Evolutionary conservation across 35 echinoderm and acorn worm species (phyloP), one percentile per base, ranked within the genome.

Genomic region (Chiridota heheva): DNA sequence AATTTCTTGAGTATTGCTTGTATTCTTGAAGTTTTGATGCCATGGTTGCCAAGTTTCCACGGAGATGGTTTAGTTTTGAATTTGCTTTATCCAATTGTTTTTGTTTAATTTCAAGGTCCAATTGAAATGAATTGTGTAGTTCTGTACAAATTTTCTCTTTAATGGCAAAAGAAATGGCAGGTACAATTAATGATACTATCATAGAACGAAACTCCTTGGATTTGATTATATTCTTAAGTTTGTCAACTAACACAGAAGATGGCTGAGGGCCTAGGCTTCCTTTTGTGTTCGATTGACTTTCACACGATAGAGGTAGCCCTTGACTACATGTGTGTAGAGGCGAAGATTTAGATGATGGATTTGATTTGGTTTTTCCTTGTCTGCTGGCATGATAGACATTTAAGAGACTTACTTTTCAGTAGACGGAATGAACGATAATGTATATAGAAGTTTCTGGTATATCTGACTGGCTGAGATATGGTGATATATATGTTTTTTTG

Each of bases 71-170:
- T 67, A 63, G n/a, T 31, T 63, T 31, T 26, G 60, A 0, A 12
- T 63, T 31, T 26, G 60, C 60, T 63, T 2, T 67, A 67, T 67
- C 34, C 63, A 67, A 36, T 67, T 67, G 63, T 28, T 67, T 36
- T 36, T 67, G 63, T 36, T 67, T 29, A 35, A 35, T 67, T 6
- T 18, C 26, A 28, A 67, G 39, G 32, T 67, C 63, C 32, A 67
- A 18, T 67, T 67, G 63, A 36, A 63, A 36, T 35, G 63, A 0
- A 67, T 67, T 36, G 12, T 67, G 63, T 3, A 67, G 32, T 3
- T 67, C 63, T 35, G 63, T 67, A 67, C 63, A 67, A 67, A 67
- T 3, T 67, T 67, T 67, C 63, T 67, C 63, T 24, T 67, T 67
- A 36, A 29, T 36, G 18, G 63, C 63, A 36, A 35, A 28, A 36